These are phyloP conservation scores for Perca flavescens DNA, from an alignment of 2,113 vertebrate species.

Conservation along the genomic window DNA sequence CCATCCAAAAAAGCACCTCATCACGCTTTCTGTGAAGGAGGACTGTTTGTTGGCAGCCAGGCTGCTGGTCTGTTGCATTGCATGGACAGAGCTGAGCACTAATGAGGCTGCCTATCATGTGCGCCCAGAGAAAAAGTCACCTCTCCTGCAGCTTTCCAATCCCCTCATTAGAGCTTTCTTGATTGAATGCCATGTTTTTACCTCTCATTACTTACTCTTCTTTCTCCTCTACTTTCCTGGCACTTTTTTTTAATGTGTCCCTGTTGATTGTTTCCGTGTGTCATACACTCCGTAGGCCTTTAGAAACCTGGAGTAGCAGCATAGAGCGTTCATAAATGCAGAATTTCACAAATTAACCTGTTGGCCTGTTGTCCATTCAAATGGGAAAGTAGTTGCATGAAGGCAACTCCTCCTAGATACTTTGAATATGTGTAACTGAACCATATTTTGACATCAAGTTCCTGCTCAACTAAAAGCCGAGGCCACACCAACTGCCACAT, in stretches of 20 bases:
- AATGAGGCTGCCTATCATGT: constrained; percentile 78
- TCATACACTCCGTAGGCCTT: constrained; percentile 15
- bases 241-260: constrained; percentile 47
- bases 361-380: background rate
- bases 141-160: constrained; percentile 61
- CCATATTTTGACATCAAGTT: background rate
- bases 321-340: constrained; percentile 16
- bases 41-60: constrained; percentile 60
- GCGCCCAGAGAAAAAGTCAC: constrained; percentile 58
- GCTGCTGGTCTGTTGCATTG: constrained; percentile 54
- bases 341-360: constrained; percentile 9
- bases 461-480: background rate
- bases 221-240: constrained; percentile 35
- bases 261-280: constrained; percentile 52
- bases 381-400: background rate
- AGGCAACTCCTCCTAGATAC: background rate
- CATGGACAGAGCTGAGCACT: constrained; percentile 71
- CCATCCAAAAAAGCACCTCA: constrained; percentile 45
- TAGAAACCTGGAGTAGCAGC: constrained; percentile 24
- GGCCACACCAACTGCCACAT: background rate
- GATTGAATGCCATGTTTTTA: constrained; percentile 60
- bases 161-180: constrained; percentile 59
- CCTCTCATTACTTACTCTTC: constrained; percentile 42
- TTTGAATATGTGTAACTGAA: constrained; percentile 11
- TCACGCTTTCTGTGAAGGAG: constrained; percentile 40